These are phyloP conservation scores for Bubalus kerabau DNA, from an alignment of 2,113 vertebrate species.

Conservation along the genomic window DNA sequence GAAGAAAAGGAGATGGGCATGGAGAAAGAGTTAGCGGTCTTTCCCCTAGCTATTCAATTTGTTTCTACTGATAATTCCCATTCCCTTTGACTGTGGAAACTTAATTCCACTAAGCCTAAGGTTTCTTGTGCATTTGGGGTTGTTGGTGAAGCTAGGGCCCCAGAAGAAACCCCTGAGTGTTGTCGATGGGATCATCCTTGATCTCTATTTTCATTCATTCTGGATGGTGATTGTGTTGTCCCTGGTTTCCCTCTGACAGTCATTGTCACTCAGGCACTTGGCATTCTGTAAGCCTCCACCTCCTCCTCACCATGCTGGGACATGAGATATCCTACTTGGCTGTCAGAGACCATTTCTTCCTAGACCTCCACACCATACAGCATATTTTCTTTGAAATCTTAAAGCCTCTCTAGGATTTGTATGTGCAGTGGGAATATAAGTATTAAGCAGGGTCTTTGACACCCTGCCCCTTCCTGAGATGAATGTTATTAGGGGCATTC, in stretches of 20 bases:
- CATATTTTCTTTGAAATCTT: not conserved
- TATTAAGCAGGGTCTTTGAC: not conserved
- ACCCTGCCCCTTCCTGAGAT: not conserved
- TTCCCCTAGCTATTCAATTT: not conserved
- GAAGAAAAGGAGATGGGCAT: not conserved
- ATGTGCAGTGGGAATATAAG: not conserved
- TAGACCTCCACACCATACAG: not conserved
- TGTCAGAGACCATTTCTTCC: not conserved
- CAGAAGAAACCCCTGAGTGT: not conserved
- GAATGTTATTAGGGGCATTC: not conserved
- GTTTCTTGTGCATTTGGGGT: not conserved
- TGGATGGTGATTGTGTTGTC: not conserved
- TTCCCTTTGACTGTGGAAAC: not conserved
- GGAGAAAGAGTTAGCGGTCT: not conserved
- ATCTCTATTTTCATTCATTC: not conserved
- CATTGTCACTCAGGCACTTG: not conserved
- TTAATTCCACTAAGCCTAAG: not conserved
- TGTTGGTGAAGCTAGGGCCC: not conserved
- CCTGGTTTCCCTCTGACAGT: not conserved
- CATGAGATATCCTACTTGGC: not conserved
- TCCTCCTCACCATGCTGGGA: not conserved
- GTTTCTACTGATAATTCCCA: not conserved
- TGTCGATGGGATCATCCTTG: not conserved
- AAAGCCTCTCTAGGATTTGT: not conserved
- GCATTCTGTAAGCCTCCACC: not conserved